Evolutionary conservation across 37 sponge, comb jelly and placozoan genomes (phyloP).

Genomic region (Agelas oroides): DNA sequence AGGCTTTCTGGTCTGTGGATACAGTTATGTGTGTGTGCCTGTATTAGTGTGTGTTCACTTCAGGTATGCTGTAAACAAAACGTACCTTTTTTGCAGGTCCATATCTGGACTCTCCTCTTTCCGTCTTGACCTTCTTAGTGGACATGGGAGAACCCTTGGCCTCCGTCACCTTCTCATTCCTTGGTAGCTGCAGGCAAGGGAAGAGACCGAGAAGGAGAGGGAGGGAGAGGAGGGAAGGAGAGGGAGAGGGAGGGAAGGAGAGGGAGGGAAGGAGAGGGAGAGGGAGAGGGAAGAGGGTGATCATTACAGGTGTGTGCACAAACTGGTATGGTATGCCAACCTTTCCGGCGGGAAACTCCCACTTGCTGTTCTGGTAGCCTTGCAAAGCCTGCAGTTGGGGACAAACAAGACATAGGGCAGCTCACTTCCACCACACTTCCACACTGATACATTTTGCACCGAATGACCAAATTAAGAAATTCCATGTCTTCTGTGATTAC

Average conservation of each 20-base stretch:
- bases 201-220: not conserved
- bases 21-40: not conserved
- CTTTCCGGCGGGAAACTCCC: conserved; percentile 64
- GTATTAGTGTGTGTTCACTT: no score
- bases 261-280: no score
- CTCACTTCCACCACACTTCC: not conserved
- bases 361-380: conserved; percentile 59
- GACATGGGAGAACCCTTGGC: conserved; percentile 69
- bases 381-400: conserved; percentile 35
- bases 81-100: conserved; percentile 30
- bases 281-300: no score
- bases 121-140: conserved; percentile 52
- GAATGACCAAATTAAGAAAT: no score
- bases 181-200: conserved; percentile 40
- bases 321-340: not conserved
- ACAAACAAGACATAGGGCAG: not conserved
- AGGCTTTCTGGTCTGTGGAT: conserved; percentile 30
- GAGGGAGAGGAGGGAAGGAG: no score
- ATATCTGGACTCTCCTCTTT: conserved; percentile 25
- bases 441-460: not conserved
- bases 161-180: conserved; percentile 54
- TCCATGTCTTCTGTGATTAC: no score
- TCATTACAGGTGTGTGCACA: not conserved
- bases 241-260: not conserved
- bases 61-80: no score